phyloP scores from a whole-genome alignment of 1,140 invertebrate species.

The Muscidifurax raptorellus region DNA sequence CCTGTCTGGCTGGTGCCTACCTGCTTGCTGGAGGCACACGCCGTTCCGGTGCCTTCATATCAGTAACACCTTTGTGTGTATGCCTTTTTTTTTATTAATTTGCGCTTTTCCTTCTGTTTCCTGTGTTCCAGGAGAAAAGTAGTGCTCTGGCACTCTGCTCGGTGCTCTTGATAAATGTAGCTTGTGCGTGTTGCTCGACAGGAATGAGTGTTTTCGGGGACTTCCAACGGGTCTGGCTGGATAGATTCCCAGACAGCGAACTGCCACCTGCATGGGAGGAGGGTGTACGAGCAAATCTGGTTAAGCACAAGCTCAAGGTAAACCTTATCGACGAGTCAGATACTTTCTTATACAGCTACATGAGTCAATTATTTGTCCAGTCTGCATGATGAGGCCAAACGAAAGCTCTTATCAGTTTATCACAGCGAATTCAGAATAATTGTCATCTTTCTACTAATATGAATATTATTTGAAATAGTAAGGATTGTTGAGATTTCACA shows the following conservation, averaged over 20 bases:
- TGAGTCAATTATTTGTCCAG: neutral
- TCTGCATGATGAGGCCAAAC: neutral
- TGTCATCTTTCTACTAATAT: neutral
- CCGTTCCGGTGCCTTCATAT: constrained; percentile 18
- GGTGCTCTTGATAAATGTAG: constrained; percentile 16
- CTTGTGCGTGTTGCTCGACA: constrained; percentile 12
- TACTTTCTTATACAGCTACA: neutral
- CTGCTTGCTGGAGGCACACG: neutral
- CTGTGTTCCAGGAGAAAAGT: neutral
- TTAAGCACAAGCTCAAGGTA: constrained; percentile 88
- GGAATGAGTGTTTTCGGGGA: constrained; percentile 91
- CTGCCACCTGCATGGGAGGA: constrained; percentile 93
- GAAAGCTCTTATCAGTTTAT: neutral
- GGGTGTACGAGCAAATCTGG: constrained; percentile 90
- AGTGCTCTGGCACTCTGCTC: neutral
- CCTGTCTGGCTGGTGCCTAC: neutral
- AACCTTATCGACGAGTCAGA: neutral
- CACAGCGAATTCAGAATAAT: neutral
- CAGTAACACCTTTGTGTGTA: neutral
- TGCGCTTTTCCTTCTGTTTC: neutral
- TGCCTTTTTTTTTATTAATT: constrained; percentile 2
- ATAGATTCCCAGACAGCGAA: constrained; percentile 91
- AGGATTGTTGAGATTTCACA: neutral
- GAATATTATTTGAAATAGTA: neutral
- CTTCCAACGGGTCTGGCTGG: constrained; percentile 90